phyloP scores from a whole-genome alignment of 2,797 vertebrate species.

The Trachurus trachurus region DNA sequence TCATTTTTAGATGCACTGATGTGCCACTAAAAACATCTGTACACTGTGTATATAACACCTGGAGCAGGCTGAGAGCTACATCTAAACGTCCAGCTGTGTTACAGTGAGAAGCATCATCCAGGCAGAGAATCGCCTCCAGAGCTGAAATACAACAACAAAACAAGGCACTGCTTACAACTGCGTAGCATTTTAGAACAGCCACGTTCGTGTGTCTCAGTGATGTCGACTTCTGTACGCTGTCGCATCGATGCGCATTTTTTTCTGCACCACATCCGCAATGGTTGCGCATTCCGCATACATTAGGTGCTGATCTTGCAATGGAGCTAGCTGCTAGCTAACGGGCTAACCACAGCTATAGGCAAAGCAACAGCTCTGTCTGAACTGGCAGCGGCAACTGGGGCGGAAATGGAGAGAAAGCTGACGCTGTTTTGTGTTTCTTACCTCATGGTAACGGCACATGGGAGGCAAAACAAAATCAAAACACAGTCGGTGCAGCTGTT shows the following conservation, averaged over 20 bases:
- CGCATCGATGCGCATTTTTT: constrained; percentile 85
- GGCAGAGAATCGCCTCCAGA: constrained; percentile 58
- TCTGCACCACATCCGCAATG: constrained; percentile 89
- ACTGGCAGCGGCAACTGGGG: neutral
- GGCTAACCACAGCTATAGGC: constrained; percentile 26
- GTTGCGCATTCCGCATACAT: constrained; percentile 88
- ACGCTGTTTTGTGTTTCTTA: constrained; percentile 62
- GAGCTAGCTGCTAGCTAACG: constrained; percentile 68
- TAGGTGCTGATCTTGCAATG: constrained; percentile 74
- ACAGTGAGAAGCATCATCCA: constrained; percentile 56
- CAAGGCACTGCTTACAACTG: constrained; percentile 49
- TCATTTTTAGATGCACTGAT: constrained; percentile 1
- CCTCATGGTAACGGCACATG: constrained; percentile 69
- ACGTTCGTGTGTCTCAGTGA: neutral
- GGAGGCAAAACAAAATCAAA: constrained; percentile 71
- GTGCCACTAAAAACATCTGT: constrained; percentile 12
- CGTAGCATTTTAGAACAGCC: neutral
- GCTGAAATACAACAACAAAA: constrained; percentile 75
- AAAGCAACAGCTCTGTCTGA: constrained; percentile 6
- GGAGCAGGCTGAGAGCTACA: constrained; percentile 41
- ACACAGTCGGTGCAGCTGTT: constrained; percentile 75
- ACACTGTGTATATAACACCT: constrained; percentile 25
- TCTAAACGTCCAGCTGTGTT: constrained; percentile 49
- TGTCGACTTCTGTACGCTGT: constrained; percentile 58
- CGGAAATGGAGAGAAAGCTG: neutral